These are phyloP conservation scores for Epinotia demarniana DNA, from an alignment of 2,888 invertebrate genomes.

Conservation along the genomic window DNA sequence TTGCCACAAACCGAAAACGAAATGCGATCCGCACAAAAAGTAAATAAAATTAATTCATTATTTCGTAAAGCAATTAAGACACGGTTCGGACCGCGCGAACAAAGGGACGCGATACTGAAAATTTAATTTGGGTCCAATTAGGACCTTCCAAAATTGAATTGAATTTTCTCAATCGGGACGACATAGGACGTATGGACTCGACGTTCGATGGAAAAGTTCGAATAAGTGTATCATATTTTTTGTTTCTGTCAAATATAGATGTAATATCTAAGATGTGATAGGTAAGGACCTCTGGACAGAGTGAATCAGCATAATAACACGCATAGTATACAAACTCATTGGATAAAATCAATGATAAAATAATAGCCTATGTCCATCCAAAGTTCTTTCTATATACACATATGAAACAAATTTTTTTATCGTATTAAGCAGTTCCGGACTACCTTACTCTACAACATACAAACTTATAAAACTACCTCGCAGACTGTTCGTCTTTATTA, in stretches of 20 bases:
- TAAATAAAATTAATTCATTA: constrained; percentile 74
- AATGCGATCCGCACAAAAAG: constrained; percentile 50
- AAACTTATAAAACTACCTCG: no score
- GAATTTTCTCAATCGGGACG: constrained; percentile 9
- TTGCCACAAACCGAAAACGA: constrained; percentile 45
- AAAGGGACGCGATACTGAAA: constrained; percentile 74
- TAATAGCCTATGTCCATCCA: no score
- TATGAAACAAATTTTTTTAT: no score
- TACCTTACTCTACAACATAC: no score
- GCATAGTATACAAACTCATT: no score
- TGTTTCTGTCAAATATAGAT: no score
- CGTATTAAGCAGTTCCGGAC: no score
- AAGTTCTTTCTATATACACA: no score
- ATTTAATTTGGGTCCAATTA: constrained; percentile 81
- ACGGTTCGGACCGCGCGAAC: constrained; percentile 70
- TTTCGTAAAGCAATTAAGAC: constrained; percentile 71
- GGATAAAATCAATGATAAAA: no score
- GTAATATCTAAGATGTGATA: not conserved
- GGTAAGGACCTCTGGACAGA: no score
- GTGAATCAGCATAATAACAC: no score
- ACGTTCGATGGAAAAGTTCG: not conserved
- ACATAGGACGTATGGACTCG: constrained; percentile 4
- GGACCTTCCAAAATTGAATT: constrained; percentile 77
- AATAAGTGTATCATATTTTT: not conserved
- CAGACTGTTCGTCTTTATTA: no score